Conservation (phyloP, 2,113 vertebrate genomes). For the Spilogale gracilis region DNA sequence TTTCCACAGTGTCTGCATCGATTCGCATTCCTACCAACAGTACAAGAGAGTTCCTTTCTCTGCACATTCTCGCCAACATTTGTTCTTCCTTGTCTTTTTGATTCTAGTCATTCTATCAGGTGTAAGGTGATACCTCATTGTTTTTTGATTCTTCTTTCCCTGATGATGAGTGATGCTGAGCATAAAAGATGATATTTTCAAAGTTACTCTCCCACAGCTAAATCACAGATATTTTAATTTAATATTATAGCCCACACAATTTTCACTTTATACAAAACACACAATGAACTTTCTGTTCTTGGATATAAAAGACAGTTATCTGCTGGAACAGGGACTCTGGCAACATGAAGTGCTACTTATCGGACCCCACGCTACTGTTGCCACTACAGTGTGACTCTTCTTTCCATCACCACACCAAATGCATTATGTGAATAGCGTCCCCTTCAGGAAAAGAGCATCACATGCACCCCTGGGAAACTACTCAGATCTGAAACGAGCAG, state of each 20-base stretch:
- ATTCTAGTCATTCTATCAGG: not conserved
- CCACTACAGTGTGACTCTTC: not conserved
- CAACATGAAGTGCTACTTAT: not conserved
- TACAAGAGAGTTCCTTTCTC: not conserved
- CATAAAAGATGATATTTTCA: not conserved
- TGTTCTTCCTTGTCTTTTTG: not conserved
- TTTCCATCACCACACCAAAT: not conserved
- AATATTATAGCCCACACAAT: not conserved
- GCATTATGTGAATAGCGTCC: not conserved
- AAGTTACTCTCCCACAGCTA: not conserved
- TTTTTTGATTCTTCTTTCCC: not conserved
- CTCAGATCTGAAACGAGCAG: not conserved
- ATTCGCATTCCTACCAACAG: not conserved
- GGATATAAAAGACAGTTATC: not conserved
- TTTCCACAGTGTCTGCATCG: not conserved
- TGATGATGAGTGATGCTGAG: not conserved
- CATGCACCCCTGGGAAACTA: not conserved
- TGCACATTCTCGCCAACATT: not conserved
- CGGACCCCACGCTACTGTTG: not conserved
- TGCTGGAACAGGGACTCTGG: not conserved
- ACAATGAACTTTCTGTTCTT: not conserved
- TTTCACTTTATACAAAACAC: constrained; percentile 40
- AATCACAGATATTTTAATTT: not conserved
- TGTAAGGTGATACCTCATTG: not conserved
- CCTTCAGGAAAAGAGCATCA: not conserved